Conservation (phyloP, 2,888 invertebrate genomes). For the Andrena flavipes region DNA sequence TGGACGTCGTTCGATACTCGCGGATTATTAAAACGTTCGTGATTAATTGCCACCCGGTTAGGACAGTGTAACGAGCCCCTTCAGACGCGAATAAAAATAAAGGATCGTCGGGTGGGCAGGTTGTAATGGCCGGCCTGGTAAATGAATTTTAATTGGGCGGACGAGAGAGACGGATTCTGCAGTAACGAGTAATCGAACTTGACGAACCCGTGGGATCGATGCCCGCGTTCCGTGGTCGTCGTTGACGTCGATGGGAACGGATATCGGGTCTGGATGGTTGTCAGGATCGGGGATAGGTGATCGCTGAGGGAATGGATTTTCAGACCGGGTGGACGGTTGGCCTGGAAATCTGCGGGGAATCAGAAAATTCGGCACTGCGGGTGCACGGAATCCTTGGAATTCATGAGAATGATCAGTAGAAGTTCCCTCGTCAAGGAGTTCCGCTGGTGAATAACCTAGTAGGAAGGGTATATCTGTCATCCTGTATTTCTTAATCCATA, state of each 20-base stretch:
- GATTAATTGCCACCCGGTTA: conserved; percentile 70
- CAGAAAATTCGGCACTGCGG: background rate
- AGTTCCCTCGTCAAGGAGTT: background rate
- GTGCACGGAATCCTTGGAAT: background rate
- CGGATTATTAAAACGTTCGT: conserved; percentile 70
- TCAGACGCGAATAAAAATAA: conserved; percentile 50
- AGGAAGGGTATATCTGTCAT: background rate
- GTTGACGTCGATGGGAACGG: conserved; percentile 1
- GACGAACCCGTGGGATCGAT: conserved; percentile 37
- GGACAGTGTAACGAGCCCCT: conserved; percentile 63
- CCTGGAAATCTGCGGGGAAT: background rate
- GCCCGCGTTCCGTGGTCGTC: background rate
- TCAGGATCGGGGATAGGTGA: background rate
- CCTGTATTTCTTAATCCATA: background rate
- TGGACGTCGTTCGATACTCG: conserved; percentile 39
- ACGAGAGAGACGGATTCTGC: conserved; percentile 21
- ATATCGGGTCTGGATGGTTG: background rate
- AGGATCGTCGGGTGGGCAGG: conserved; percentile 23
- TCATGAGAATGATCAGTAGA: background rate
- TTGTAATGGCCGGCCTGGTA: conserved; percentile 57
- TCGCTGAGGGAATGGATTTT: background rate
- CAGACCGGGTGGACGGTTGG: background rate
- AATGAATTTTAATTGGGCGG: conserved; percentile 62
- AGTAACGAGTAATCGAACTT: conserved; percentile 26
- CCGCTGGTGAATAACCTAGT: conserved; percentile 18